Evolutionary conservation across 2,113 vertebrate species (phyloP), one percentile per base, ranked within the genome.

Genomic region (Scomber scombrus): DNA sequence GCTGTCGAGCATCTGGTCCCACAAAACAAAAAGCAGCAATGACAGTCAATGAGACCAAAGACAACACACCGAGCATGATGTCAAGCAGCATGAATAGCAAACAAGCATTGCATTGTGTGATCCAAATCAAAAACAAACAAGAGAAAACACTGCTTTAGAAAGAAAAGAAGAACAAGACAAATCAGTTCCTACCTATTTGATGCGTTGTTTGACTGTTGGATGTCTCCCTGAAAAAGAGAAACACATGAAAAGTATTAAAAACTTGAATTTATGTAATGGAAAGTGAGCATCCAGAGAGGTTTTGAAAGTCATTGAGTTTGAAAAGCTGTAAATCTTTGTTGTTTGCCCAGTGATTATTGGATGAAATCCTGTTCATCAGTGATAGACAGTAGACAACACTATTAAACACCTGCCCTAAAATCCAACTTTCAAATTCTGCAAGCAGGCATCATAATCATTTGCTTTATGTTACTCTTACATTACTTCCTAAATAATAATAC

Each of bases 211-310:
- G 61, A 29, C 12, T 4, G 16, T 12, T 10, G 52, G 9, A 13
- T 29, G 11, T 4, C 60, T 43, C 15, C 61, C 66, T 82, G 61
- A 23, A 66, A 71, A 40, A 67, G 40, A 73, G 3, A 47, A 61
- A 2, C 6, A 68, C 3, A 26, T 13, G 6, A 29, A n/a, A 8
- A 29, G 10, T 0, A 16, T 29, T 29, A 40, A 54, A 40, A 62
- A 54, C 12, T 11, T 26, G 23, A 26, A 26, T 26, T 26, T 26
- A 26, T 26, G 23, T 26, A 52, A 8, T 15, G 2, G 11, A 46
- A 19, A 3, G 13, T 56, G 21, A 23, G 4, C 19, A 26, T n/a
- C 6, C 51, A 52, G 9, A 3, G n/a, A 52, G 54, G 54, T 26
- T 26, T 26, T 26, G 3, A 26, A 26, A 3, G 23, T 26, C 23